Conservation (phyloP, 2,888 invertebrate species). For the Dyspetes luteomarginatus region DNA sequence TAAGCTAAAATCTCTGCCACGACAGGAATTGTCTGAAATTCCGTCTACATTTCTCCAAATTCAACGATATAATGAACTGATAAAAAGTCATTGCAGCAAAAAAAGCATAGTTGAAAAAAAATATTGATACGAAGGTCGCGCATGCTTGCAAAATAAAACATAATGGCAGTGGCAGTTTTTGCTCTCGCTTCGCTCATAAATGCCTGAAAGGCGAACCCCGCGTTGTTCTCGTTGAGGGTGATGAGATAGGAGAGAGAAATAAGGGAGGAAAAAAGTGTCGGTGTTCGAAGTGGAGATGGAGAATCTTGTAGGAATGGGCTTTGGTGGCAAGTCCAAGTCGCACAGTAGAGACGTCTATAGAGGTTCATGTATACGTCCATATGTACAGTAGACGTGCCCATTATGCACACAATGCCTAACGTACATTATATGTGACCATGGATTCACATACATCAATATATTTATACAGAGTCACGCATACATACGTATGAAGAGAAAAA, state of each 20-base stretch:
- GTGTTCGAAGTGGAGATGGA: constrained; percentile 38
- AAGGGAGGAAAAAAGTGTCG: constrained; percentile 23
- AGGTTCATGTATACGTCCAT: neutral
- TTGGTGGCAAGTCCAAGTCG: constrained; percentile 4
- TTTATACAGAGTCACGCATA: neutral
- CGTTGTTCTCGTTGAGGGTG: neutral
- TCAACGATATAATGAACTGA: neutral
- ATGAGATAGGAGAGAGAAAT: neutral
- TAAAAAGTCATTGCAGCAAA: neutral
- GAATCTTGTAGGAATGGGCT: neutral
- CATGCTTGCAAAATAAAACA: neutral
- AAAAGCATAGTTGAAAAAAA: neutral
- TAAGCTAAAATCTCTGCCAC: neutral
- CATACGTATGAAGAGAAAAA: neutral
- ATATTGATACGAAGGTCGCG: neutral
- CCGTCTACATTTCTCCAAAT: neutral
- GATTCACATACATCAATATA: neutral
- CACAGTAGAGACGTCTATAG: constrained; percentile 17
- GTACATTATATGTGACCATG: constrained; percentile 1
- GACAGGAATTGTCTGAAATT: neutral
- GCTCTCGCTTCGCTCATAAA: too few relatives aligned
- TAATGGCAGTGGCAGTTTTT: neutral
- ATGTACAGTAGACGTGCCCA: neutral
- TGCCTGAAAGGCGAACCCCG: neutral
- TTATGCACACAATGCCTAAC: constrained; percentile 2